Evolutionary conservation across 2,888 invertebrate species (phyloP), one percentile per base, ranked within the genome.

Genomic region (Iselma pallidipennis): DNA sequence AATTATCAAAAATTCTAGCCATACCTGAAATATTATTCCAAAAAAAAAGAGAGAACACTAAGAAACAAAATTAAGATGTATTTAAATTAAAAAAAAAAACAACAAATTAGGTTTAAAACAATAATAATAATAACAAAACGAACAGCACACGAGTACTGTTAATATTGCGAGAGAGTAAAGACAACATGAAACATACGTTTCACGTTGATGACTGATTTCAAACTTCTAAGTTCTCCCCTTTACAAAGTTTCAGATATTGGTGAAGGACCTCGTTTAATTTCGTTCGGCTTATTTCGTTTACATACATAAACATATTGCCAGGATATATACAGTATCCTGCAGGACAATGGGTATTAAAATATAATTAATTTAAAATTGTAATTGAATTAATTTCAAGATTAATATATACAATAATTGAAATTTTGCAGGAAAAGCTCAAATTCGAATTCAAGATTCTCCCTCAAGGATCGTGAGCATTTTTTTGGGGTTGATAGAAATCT

Each of bases 231-330:
- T 63, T 59, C 59, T 62, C 61, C 59, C 59, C 56, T 59, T 59
- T 59, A 59, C 61, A 61, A 61, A 61, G 57, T 57, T 56, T 61
- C 21, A 42, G 55, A 58, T 56, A 55, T 55, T 59, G 58, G 63
- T 59, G 37, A 61, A 63, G 61, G 61, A 62, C 57, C 55, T 62
- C 61, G 61, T 62, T 62, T 55, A 52, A 55, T 55, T 59, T 42
- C 42, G 63, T 52, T 63, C 63, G 63, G 63, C 52, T 59, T 52
- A 26, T 37, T 55, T 59, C 63, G 63, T 58, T 52, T 52, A 53
- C 57, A 58, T 45, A 33, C 33, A 53, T 58, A 51, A 61, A 62
- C 28, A 58, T 45, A 55, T 55, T 52, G 54, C 48, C 55, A 59
- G 59, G 63, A 59, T 10, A n/a, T 9, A 26, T 37, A 16, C 52